These are phyloP conservation scores for Perithous albicinctus DNA, from an alignment of 2,888 invertebrate genomes.

Conservation along the genomic window DNA sequence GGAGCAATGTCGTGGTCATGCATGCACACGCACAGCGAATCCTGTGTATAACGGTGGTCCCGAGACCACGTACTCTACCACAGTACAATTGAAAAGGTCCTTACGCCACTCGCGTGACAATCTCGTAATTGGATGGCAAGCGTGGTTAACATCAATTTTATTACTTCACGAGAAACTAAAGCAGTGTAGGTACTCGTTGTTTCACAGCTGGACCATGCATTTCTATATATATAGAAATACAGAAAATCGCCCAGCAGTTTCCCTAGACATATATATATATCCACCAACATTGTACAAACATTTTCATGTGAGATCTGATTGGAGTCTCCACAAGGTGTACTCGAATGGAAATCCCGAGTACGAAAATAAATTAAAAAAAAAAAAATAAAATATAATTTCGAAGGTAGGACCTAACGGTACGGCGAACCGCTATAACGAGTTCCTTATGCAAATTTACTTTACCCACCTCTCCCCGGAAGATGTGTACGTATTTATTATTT, in stretches of 20 bases:
- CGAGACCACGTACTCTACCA: slow-evolving; percentile 37
- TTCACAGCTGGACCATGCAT: slow-evolving; percentile 22
- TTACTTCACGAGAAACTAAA: slow-evolving; percentile 57
- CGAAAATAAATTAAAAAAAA: slow-evolving; percentile 21
- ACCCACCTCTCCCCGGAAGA: slow-evolving; percentile 4
- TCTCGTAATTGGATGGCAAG: slow-evolving; percentile 65
- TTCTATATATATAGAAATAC: no score
- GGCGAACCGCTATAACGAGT: slow-evolving; percentile 57
- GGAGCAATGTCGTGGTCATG: slow-evolving; percentile 3
- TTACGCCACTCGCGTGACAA: slow-evolving; percentile 66
- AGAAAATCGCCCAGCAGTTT: no score
- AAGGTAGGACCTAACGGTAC: slow-evolving; percentile 44
- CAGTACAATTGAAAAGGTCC: slow-evolving; percentile 65
- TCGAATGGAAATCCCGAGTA: not conserved
- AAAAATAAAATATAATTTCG: slow-evolving; percentile 14
- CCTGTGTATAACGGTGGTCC: slow-evolving; percentile 23
- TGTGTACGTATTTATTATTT: slow-evolving; percentile 1
- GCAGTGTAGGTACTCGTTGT: slow-evolving; percentile 17
- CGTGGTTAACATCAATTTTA: slow-evolving; percentile 63
- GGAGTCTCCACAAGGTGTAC: not conserved
- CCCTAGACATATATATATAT: not conserved
- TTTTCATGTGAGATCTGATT: not conserved
- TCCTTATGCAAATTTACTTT: slow-evolving; percentile 31
- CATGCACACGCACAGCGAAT: slow-evolving; percentile 39
- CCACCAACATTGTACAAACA: not conserved